Percentiles rank a stretch among this genome's conserved stretches.
Evolutionary conservation across 2,113 vertebrate species (phyloP).

Genomic region (Bettongia penicillata): DNA sequence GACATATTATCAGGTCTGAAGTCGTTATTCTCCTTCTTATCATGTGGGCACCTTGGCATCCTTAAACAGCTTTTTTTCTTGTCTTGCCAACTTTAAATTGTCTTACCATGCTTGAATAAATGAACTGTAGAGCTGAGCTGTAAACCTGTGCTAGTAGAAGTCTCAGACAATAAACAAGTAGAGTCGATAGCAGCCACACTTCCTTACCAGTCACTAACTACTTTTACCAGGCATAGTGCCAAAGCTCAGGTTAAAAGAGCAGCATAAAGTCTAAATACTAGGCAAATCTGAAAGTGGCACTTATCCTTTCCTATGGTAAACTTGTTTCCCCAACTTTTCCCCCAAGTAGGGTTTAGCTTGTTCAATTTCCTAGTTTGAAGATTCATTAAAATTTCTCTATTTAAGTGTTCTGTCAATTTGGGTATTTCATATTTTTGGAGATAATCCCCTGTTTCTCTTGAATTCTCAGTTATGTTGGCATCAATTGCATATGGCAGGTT

Average conservation of each 20-base stretch:
- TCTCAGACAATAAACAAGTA: neutral
- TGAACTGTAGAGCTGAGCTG: neutral
- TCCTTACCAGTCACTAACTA: neutral
- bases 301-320: neutral
- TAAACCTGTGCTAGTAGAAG: neutral
- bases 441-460: neutral
- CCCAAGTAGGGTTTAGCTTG: neutral
- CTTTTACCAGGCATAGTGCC: neutral
- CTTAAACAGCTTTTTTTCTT: neutral
- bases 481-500: neutral
- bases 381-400: neutral
- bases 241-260: neutral
- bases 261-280: neutral
- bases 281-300: neutral
- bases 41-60: neutral
- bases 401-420: neutral
- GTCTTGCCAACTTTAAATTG: neutral
- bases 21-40: neutral
- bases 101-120: neutral
- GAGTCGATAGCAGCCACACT: neutral
- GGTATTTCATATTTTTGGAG: neutral
- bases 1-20: neutral
- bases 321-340: neutral
- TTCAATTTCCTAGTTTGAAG: neutral
- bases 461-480: neutral